Evolutionary conservation across 2,888 invertebrate genomes (phyloP).

Genomic region (Ypsolopha sequella): DNA sequence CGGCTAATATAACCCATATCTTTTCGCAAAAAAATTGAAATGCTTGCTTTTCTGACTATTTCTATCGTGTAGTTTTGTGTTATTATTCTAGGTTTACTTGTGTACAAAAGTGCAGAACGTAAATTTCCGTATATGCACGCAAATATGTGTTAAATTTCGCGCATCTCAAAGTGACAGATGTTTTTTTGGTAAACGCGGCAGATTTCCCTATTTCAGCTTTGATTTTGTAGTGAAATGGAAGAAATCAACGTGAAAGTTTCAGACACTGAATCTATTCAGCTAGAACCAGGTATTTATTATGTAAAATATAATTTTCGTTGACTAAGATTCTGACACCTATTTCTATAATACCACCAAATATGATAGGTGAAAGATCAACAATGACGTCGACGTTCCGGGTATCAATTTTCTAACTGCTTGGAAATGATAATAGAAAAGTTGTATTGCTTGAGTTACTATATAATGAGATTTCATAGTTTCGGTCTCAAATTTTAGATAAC

Average conservation of each 20-base stretch:
- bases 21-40: no score
- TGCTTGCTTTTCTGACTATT: no score
- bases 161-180: slow-evolving; percentile 45
- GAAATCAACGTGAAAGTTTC: slow-evolving; percentile 24
- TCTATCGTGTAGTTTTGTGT: no score
- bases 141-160: slow-evolving; percentile 29
- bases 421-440: no score
- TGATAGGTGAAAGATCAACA: not conserved
- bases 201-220: slow-evolving; percentile 28
- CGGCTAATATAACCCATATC: slow-evolving; percentile 17
- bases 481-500: no score
- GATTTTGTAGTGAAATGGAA: slow-evolving; percentile 31
- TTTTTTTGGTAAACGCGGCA: slow-evolving; percentile 32
- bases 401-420: no score
- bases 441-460: no score
- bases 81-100: no score
- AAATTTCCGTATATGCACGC: no score
- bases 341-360: slow-evolving; percentile 28
- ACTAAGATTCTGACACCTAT: slow-evolving; percentile 21
- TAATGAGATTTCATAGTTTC: no score
- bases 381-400: not conserved
- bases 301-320: slow-evolving; percentile 13
- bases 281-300: slow-evolving; percentile 30
- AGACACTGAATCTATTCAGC: slow-evolving; percentile 25
- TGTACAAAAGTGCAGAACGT: no score